These are phyloP conservation scores for Cyprinodon tularosa DNA, from an alignment of 2,113 vertebrate species.

Conservation along the genomic window DNA sequence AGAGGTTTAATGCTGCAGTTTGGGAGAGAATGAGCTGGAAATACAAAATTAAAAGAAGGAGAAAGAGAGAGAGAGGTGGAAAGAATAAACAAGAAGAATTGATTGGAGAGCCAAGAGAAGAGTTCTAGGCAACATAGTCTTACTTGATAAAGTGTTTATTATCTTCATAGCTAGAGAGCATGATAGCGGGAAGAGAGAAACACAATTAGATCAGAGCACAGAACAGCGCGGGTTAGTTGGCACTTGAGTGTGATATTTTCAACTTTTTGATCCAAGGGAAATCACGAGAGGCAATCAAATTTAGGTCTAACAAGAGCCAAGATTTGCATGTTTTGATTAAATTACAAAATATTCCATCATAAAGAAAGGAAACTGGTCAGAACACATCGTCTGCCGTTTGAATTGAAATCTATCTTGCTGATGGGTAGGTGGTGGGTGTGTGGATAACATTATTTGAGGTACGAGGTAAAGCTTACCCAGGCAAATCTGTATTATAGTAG, in stretches of 20 bases:
- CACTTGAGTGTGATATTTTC: slow-evolving; percentile 79
- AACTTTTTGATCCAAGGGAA: slow-evolving; percentile 75
- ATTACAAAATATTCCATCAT: slow-evolving; percentile 34
- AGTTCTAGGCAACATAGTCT: slow-evolving; percentile 93
- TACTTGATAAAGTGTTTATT: slow-evolving; percentile 99
- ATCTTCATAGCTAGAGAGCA: slow-evolving; percentile 99
- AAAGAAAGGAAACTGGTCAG: slow-evolving; percentile 23
- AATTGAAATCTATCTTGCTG: slow-evolving; percentile 36
- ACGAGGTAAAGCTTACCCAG: slow-evolving; percentile 95
- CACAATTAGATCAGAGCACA: slow-evolving; percentile 89
- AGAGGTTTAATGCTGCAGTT: slow-evolving; percentile 43
- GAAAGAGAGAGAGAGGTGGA: slow-evolving; percentile 9
- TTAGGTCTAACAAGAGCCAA: slow-evolving; percentile 35
- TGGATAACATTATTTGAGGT: slow-evolving; percentile 79
- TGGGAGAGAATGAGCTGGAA: slow-evolving; percentile 20
- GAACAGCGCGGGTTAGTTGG: slow-evolving; percentile 89
- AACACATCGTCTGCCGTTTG: slow-evolving; percentile 27
- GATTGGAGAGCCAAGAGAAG: slow-evolving; percentile 75
- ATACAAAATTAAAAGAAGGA: slow-evolving; percentile 9
- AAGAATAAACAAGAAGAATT: slow-evolving; percentile 26
- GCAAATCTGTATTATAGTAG: slow-evolving; percentile 99
- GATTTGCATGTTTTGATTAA: slow-evolving; percentile 43
- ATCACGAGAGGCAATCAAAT: slow-evolving; percentile 53
- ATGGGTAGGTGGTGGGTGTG: slow-evolving; percentile 50
- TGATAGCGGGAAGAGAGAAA: slow-evolving; percentile 98